A percentile compares a stretch with the other conserved stretches of the same genome.
Evolutionary conservation across 2,888 invertebrate genomes (phyloP).

Genomic region (Aricia artaxerxes): DNA sequence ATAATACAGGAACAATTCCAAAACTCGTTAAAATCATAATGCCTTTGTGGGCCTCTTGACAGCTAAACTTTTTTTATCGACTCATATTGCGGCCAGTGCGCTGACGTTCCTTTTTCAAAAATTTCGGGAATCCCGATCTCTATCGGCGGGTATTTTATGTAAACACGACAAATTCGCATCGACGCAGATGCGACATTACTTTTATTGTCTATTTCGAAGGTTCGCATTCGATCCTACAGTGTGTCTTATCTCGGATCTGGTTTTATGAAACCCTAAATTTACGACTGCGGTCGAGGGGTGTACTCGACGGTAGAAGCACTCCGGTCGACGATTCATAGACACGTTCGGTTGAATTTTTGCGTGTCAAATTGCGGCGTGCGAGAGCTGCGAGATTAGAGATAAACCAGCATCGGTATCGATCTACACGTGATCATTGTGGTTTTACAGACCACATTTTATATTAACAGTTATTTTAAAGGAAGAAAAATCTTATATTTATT

Average conservation of each 20-base stretch:
- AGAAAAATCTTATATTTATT: too few relatives aligned
- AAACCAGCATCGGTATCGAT: conserved; percentile 38
- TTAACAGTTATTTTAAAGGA: not conserved
- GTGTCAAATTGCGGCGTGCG: conserved; percentile 64
- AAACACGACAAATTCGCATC: conserved; percentile 76
- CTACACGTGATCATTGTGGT: conserved; percentile 24
- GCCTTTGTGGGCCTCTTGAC: conserved; percentile 74
- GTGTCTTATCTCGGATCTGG: conserved; percentile 80
- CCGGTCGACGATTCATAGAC: conserved; percentile 77
- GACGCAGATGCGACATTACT: conserved; percentile 78
- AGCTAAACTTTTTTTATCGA: conserved; percentile 64
- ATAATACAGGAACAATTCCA: conserved; percentile 75
- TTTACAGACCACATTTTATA: not conserved
- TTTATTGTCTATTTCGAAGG: conserved; percentile 74
- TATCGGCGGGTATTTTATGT: conserved; percentile 76
- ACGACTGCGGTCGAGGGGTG: conserved; percentile 77
- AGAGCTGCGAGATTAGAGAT: conserved; percentile 49
- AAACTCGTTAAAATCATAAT: conserved; percentile 79
- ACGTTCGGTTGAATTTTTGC: conserved; percentile 74
- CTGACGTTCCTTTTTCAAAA: conserved; percentile 57
- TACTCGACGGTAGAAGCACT: conserved; percentile 75
- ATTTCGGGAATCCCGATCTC: conserved; percentile 69
- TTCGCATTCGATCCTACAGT: conserved; percentile 79
- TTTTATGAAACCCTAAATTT: conserved; percentile 82
- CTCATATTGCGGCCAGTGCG: conserved; percentile 60